These are phyloP conservation scores for Mimas tiliae DNA, from an alignment of 2,888 invertebrate genomes.

Conservation along the genomic window DNA sequence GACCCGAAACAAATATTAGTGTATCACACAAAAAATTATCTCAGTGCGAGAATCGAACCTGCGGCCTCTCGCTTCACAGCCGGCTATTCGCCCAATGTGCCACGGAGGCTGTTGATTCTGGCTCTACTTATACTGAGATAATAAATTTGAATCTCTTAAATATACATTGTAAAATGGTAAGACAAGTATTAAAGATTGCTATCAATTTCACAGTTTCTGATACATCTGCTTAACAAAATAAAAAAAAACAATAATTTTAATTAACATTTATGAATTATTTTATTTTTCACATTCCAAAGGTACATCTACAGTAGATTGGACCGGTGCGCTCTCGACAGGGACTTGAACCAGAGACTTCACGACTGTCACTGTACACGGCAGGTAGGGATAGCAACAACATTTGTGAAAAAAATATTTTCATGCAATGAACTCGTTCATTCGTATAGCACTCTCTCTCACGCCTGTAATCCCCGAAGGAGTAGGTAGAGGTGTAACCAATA, in stretches of 20 bases:
- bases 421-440: too few species aligned
- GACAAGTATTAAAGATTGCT: constrained; percentile 14
- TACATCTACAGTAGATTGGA: constrained; percentile 40
- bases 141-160: not conserved
- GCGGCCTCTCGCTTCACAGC: too few species aligned
- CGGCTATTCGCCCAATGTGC: too few species aligned
- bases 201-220: constrained; percentile 17
- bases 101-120: too few species aligned
- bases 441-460: too few species aligned
- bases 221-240: constrained; percentile 7
- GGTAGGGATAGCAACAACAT: constrained; percentile 50
- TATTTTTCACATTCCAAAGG: constrained; percentile 38
- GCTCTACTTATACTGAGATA: not conserved
- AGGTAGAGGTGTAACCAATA: too few species aligned
- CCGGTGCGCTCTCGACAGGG: constrained; percentile 52
- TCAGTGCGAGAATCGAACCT: too few species aligned
- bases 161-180: not conserved
- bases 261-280: constrained; percentile 30
- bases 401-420: not conserved
- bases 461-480: too few species aligned
- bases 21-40: too few species aligned
- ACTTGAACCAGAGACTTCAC: constrained; percentile 46
- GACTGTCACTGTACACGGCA: constrained; percentile 48
- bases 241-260: constrained; percentile 26
- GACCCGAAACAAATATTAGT: too few species aligned